These are phyloP conservation scores for Brachypalpus laphriformis DNA, from an alignment of 2,888 invertebrate species.

Conservation along the genomic window DNA sequence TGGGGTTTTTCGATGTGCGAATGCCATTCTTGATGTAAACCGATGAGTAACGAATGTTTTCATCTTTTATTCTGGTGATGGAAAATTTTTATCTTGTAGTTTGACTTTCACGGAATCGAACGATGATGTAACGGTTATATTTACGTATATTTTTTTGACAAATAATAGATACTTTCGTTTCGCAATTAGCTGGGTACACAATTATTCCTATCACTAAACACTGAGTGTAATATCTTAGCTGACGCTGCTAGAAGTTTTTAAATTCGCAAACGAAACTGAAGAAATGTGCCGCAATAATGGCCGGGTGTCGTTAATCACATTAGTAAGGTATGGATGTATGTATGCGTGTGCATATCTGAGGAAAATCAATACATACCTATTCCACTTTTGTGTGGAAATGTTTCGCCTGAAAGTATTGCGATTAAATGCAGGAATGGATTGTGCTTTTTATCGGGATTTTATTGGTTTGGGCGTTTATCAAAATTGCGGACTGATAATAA, in stretches of 20 bases:
- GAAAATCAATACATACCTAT: slow-evolving; percentile 8
- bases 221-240: background rate
- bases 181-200: background rate
- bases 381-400: background rate
- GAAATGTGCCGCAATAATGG: background rate
- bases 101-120: background rate
- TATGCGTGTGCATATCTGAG: background rate
- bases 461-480: background rate
- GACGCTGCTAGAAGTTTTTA: background rate
- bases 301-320: slow-evolving; percentile 49
- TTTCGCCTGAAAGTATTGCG: background rate
- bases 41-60: slow-evolving; percentile 4
- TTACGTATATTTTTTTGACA: background rate
- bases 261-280: slow-evolving; percentile 10
- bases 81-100: background rate
- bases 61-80: background rate
- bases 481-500: background rate
- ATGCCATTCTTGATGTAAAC: background rate
- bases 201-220: background rate
- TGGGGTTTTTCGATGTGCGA: background rate
- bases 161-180: background rate
- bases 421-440: background rate
- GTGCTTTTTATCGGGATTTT: background rate
- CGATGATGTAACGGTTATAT: background rate
- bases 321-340: background rate